These are phyloP conservation scores for Drosophila quinaria DNA, from an alignment of 2,888 invertebrate species.

Conservation along the genomic window DNA sequence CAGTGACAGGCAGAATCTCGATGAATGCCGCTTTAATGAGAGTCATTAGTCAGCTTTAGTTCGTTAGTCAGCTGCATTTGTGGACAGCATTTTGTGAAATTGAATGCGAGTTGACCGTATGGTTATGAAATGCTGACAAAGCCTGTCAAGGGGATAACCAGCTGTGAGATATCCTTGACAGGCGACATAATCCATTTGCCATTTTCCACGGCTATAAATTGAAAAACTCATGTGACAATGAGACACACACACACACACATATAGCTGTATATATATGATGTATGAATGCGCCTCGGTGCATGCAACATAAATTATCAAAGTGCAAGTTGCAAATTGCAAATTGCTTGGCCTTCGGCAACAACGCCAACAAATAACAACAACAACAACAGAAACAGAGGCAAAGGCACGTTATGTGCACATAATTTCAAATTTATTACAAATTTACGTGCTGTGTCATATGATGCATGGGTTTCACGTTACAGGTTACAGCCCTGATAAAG, in stretches of 20 bases:
- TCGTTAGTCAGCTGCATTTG: conserved; percentile 5
- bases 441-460: conserved; percentile 72
- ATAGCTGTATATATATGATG: conserved; percentile 32
- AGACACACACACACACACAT: conserved; percentile 16
- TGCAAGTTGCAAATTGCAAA: conserved; percentile 79
- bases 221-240: conserved; percentile 39
- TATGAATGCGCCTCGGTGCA: conserved; percentile 46
- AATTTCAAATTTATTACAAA: conserved; percentile 75
- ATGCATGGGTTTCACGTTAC: conserved; percentile 46
- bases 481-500: conserved; percentile 9
- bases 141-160: conserved; percentile 43
- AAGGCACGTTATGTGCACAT: conserved; percentile 73
- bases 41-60: conserved; percentile 51
- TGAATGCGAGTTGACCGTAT: not conserved
- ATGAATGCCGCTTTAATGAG: conserved; percentile 60
- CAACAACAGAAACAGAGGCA: conserved; percentile 15
- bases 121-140: conserved; percentile 28
- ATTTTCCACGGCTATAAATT: conserved; percentile 47
- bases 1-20: conserved; percentile 30
- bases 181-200: conserved; percentile 59
- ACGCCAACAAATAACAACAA: not conserved
- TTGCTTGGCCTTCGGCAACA: conserved; percentile 71
- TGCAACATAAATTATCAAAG: conserved; percentile 77
- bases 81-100: conserved; percentile 12
- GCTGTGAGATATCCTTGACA: conserved; percentile 52